These are phyloP conservation scores for Lepidurus packardi DNA, from an alignment of 1,140 invertebrate species.

Conservation along the genomic window DNA sequence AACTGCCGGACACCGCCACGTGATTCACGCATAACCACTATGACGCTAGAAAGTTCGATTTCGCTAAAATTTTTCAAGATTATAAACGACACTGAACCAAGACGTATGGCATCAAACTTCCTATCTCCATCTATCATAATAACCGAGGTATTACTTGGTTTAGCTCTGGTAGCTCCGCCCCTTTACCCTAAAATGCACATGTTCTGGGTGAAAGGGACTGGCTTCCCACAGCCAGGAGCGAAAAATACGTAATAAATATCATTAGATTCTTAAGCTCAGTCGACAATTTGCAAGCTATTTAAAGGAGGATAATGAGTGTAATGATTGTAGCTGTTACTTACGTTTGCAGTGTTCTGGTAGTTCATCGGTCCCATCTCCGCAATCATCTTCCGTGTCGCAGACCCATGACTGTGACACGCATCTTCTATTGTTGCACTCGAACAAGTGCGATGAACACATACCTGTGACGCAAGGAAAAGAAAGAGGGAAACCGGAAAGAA, in stretches of 20 bases:
- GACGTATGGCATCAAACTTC: no score
- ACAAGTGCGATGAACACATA: conserved; percentile 42
- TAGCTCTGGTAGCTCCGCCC: no score
- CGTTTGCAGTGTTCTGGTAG: conserved; percentile 45
- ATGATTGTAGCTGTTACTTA: conserved; percentile 44
- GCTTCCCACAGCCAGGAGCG: no score
- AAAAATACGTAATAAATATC: no score
- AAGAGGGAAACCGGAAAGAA: neutral
- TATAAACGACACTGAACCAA: no score
- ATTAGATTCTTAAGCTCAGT: no score
- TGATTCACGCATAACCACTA: neutral
- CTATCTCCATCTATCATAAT: no score
- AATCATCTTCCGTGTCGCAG: conserved; percentile 43
- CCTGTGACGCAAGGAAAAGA: conserved; percentile 16
- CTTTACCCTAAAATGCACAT: no score
- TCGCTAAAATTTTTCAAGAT: neutral
- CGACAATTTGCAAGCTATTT: neutral
- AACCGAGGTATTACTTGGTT: no score
- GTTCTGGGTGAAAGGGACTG: no score
- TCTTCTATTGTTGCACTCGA: conserved; percentile 52
- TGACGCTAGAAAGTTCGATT: neutral
- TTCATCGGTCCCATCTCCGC: conserved; percentile 43
- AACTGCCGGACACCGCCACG: neutral
- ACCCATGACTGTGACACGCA: conserved; percentile 48
- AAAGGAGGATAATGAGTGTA: conserved; percentile 39